Evolutionary conservation across 2,113 vertebrate genomes (phyloP), one percentile per base, ranked within the genome.

Genomic region (Gasterosteus aculeatus): DNA sequence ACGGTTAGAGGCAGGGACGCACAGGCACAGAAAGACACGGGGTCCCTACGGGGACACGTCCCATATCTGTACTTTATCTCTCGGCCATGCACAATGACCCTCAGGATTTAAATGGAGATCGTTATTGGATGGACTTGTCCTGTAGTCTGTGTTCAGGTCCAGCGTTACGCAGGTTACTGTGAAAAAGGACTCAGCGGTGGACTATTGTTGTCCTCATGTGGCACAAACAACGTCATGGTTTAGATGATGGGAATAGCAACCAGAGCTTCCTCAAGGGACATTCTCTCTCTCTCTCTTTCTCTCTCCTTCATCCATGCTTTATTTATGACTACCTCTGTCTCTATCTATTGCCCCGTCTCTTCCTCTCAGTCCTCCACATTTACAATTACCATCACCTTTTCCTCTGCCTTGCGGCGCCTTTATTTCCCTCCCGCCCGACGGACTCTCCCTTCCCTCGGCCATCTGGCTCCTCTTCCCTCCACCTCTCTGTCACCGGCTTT

Each of bases 1-100:
- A 89, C 86, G 86, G 88, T 84, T 53, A 75, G 74, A 81, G 82
- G 76, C 83, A 84, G 70, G 64, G 82, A 84, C 77, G 74, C 78
- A 69, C 67, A 75, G 79, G 66, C 69, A 41, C 12, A 77, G 70
- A 60, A 22, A 75, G 53, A 70, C 72, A 67, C 56, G 66, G 35
- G 62, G 64, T 5, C 47, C 73, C 75, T 62, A 57, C 8, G 33
- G 75, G 61, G 59, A 65, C 26, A 47, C 26, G 10, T 39, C 22
- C 19, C 10, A 53, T 35, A 70, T 64, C 35, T 69, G 8, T 33
- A 46, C 86, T 75, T 70, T 41, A 54, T 68, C 41, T 64, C 38
- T 69, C 47, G 74, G 57, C 47, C 72, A 49, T 66, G 49, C 56
- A 69, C 49, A 77, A 54, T 82, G 88, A 88, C 79, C 61, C 69